phyloP scores from a whole-genome alignment of 1,140 invertebrate genomes.

The Drosophila carrolli region DNA sequence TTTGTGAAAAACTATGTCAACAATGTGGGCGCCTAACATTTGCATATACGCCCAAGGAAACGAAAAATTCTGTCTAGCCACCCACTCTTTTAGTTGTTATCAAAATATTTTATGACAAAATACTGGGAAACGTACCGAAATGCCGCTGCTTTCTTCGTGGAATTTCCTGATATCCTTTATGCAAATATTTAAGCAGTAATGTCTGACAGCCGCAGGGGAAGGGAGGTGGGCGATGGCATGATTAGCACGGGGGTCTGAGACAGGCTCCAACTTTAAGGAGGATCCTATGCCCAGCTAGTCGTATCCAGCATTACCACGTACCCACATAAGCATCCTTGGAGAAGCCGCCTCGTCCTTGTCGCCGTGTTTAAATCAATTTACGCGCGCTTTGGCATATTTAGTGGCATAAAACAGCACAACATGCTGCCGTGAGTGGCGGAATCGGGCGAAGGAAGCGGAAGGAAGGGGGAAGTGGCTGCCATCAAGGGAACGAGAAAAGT shows the following conservation, averaged over 20 bases:
- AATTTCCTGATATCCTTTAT: constrained; percentile 33
- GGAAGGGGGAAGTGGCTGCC: neutral
- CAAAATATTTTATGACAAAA: constrained; percentile 26
- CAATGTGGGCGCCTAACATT: neutral
- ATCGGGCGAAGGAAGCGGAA: neutral
- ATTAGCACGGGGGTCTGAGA: constrained; percentile 30
- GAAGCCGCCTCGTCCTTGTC: constrained; percentile 45
- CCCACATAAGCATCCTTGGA: constrained; percentile 33
- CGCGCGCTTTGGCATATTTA: constrained; percentile 79
- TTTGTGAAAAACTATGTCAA: neutral
- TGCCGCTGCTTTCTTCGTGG: constrained; percentile 15
- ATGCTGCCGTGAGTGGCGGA: constrained; percentile 28
- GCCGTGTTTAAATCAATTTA: constrained; percentile 79
- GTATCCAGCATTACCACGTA: constrained; percentile 9
- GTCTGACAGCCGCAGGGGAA: neutral
- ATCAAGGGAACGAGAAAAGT: constrained; percentile 59
- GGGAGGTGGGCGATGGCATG: neutral
- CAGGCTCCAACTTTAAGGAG: constrained; percentile 19
- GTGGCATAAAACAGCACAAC: constrained; percentile 64
- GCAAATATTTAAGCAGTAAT: constrained; percentile 46
- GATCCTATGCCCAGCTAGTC: constrained; percentile 10
- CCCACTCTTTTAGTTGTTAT: constrained; percentile 2
- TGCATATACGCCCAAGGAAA: neutral
- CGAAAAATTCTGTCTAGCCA: neutral
- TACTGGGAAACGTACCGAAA: constrained; percentile 13